Evolutionary conservation across 2,797 vertebrate genomes (phyloP).

Genomic region (Sciurus carolinensis): DNA sequence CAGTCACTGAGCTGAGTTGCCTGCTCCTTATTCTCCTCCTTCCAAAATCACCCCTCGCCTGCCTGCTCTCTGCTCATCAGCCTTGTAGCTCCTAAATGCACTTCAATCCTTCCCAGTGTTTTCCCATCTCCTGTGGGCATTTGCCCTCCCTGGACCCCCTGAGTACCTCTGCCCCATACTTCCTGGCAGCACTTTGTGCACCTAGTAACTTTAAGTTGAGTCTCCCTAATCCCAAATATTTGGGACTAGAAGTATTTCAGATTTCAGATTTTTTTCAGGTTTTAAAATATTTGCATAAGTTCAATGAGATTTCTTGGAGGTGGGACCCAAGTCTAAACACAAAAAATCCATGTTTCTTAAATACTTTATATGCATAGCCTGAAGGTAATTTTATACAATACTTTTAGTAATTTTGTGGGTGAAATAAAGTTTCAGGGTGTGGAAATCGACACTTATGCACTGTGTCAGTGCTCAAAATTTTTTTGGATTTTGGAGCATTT

Average conservation of each 20-base stretch:
- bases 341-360: no score
- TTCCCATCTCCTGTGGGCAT: neutral
- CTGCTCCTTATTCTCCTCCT: neutral
- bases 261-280: no score
- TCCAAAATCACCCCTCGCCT: neutral
- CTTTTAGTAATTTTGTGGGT: neutral
- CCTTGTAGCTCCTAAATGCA: neutral
- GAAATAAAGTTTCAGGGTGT: no score
- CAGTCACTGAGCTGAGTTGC: neutral
- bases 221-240: no score
- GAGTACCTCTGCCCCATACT: neutral
- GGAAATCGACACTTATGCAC: neutral
- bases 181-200: neutral
- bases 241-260: no score
- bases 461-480: neutral
- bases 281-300: no score
- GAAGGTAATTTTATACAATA: neutral
- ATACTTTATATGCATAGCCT: neutral
- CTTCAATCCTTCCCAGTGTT: rapidly evolving
- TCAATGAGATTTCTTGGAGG: no score
- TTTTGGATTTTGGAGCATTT: neutral
- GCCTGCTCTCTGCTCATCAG: no score
- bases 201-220: no score
- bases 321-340: no score
- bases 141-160: neutral